Evolutionary conservation across 2,888 invertebrate genomes (phyloP), one percentile per base, ranked within the genome.

Genomic region (Eugnorisma glareosa): DNA sequence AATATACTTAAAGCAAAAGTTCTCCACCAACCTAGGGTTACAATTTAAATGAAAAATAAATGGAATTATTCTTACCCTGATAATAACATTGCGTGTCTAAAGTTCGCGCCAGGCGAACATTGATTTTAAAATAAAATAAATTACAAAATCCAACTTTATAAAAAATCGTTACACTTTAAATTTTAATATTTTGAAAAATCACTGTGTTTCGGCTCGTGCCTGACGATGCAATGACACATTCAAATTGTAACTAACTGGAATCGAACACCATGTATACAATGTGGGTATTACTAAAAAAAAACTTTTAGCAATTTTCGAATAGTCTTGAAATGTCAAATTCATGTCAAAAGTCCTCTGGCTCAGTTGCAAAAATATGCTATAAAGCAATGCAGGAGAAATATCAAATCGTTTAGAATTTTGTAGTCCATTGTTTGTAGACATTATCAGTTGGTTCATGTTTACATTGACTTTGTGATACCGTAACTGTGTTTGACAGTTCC

Each of bases 211-310:
- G 85, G 92, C 91, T 92, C 92, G 94, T 93, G 93, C 88, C 94
- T 90, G 90, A 80, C 84, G 90, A 88, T 93, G 93, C 91, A 96
- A 95, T 96, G 96, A 90, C 80, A 85, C 89, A 88, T 92, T 89
- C 80, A 87, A 92, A 90, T 86, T 77, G 43, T 45, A 89, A 86
- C 83, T 85, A 82, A 69, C 77, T 77, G 79, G 64, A 70, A 78
- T 69, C n/a, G 18, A 61, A 31, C 13, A 76, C 70, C 51, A 77
- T 45, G 1, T 8, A 77, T 35, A 59, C 77, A 82, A 83, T 85
- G 89, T n/a, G 89, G 94, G 94, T 93, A 91, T 40, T 67, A 67
- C 13, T n/a, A n/a, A 13, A 82, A 81, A 83, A 51, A 75, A 74
- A 67, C 21, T 31, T 24, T 28, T 10, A 13, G 10, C 7, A 61